A percentile compares a stretch with the other conserved stretches of the same genome.
These are phyloP conservation scores for Stenodera caucasica DNA, from an alignment of 2,888 invertebrate genomes.

Conservation along the genomic window DNA sequence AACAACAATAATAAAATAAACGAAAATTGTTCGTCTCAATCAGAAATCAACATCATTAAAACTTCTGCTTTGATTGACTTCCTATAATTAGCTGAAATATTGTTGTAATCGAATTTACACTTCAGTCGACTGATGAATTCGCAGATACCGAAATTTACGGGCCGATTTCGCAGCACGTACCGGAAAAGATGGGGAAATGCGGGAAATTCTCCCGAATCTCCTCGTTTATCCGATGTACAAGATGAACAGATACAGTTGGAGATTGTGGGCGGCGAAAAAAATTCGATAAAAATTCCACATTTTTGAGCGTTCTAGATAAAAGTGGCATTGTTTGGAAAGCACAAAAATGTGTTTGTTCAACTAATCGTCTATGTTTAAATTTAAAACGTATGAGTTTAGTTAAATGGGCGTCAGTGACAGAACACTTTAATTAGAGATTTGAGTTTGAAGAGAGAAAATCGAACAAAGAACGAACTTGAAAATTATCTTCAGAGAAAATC, in stretches of 20 bases:
- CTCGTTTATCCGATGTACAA: neutral
- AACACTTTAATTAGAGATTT: slow-evolving; percentile 2
- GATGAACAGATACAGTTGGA: neutral
- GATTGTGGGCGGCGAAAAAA: neutral
- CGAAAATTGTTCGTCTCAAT: no score
- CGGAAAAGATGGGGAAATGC: no score
- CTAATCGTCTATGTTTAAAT: neutral
- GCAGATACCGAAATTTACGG: no score
- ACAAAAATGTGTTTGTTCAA: neutral
- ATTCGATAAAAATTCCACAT: neutral
- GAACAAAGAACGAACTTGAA: neutral
- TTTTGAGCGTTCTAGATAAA: no score
- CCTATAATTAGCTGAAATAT: no score
- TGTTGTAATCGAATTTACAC: no score
- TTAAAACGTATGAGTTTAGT: neutral
- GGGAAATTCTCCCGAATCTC: no score
- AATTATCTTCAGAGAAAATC: neutral
- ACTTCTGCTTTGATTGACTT: no score
- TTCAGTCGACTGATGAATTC: no score
- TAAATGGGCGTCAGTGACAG: neutral
- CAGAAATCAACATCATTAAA: no score
- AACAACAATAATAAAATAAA: no score
- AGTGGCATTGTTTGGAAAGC: neutral
- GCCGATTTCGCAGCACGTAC: no score
- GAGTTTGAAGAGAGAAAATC: neutral